Percentiles rank a stretch among this genome's conserved stretches.
Evolutionary conservation across 2,888 invertebrate genomes (phyloP).

Genomic region (Trichopoda pennipes): DNA sequence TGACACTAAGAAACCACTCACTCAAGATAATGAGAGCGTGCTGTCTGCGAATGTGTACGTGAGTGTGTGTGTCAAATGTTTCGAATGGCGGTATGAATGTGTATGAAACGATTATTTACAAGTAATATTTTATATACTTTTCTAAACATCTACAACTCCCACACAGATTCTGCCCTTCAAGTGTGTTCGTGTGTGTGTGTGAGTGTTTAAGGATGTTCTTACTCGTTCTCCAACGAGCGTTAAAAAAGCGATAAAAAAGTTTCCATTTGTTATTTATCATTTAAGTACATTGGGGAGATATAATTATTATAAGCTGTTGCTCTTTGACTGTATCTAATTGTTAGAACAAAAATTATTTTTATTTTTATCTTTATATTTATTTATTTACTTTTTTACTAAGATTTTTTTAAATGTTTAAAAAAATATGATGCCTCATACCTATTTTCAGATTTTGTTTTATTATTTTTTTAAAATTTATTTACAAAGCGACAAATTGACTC

Average conservation of each 20-base stretch:
- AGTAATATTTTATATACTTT: no score
- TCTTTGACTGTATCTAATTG: background rate
- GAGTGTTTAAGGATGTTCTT: background rate
- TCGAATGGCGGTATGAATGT: background rate
- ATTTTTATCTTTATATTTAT: background rate
- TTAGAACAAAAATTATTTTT: background rate
- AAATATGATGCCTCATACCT: slow-evolving; percentile 1
- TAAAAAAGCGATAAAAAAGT: slow-evolving; percentile 52
- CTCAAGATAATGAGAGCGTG: background rate
- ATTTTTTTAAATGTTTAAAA: background rate
- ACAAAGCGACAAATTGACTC: slow-evolving; percentile 29
- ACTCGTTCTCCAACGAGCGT: slow-evolving; percentile 5
- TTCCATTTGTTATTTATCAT: slow-evolving; percentile 55
- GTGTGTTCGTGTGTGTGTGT: background rate
- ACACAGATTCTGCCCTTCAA: background rate
- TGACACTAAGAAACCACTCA: slow-evolving; percentile 2
- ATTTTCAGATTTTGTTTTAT: background rate
- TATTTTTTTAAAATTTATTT: background rate
- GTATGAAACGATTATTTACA: background rate
- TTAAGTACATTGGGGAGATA: slow-evolving; percentile 38
- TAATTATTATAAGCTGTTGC: slow-evolving; percentile 38
- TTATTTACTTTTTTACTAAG: no score
- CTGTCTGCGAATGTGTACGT: background rate
- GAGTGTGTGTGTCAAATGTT: background rate
- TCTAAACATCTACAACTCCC: no score